Evolutionary conservation across 2,113 vertebrate genomes (phyloP), one percentile per base, ranked within the genome.

Genomic region (Gopherus evgoodei): DNA sequence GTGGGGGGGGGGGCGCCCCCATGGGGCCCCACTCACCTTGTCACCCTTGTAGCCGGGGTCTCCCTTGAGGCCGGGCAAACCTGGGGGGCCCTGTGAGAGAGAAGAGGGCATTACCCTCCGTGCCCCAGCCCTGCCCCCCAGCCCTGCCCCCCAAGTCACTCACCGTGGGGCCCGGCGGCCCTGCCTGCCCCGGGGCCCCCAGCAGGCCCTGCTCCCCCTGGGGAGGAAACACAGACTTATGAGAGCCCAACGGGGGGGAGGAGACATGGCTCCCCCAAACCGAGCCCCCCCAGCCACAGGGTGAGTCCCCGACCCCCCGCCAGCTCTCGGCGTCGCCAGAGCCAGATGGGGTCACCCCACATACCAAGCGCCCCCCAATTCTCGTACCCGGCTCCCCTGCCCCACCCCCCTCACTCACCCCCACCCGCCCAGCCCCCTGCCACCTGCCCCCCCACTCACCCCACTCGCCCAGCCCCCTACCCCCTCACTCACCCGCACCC

Each of bases 101-200:
- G n/a, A 78, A 27, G 35, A 2, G 47, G 62, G 8, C 1, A 14
- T 50, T 85, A 42, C 1, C 65, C 2, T 10, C 1, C 1, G 0
- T 1, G 0, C 3, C 53, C 27, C 47, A 22, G 19, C 80, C 49
- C 49, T n/a, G 80, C 27, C 47, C 81, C 81, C 52, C 52, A 17
- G 99, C 35, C 98, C 99, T 3, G 90, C 95, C 69, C 99, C 99
- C 10, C 97, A 98, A 47, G 98, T 79, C 98, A 93, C 99, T 98
- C 98, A 99, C 99, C 98, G 99, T 89, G 76, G 99, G 99, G 24
- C 99, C 99, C 1, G 99, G 99, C 16, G 99, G 99, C 49, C 99
- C 99, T 1, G 95, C 97, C 94, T 98, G 98, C 57, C 99, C 99
- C 2, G 98, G 98, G n/a, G 99, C 97, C 72, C 99, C 99, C 90